Evolutionary conservation across 2,888 invertebrate genomes (phyloP), one percentile per base, ranked within the genome.

Genomic region (Mactromeris polynyma): DNA sequence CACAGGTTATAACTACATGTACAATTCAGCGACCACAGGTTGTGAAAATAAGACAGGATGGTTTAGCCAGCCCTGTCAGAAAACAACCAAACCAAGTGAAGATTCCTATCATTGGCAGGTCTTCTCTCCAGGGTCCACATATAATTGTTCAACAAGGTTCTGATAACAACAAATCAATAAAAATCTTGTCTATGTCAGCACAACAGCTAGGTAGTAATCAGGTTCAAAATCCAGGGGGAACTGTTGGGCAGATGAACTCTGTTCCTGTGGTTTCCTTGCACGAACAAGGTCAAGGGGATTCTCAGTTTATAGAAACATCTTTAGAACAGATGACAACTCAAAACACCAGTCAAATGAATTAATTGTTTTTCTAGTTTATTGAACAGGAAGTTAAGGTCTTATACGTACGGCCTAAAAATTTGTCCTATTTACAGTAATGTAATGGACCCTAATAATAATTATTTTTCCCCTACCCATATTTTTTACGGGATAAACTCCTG

Each of bases 101-200:
- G 51, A 83, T 83, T 54, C 83, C 83, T 36, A 69, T 77, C 2
- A 83, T 83, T 14, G 73, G 46, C 9, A 46, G 33, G 42, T 19
- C 78, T 19, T 7, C 14, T 4, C 19, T 40, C 3, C 38, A 36
- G n/a, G 78, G 40, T 31, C 31, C 69, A 26, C 82, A 73, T 73
- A 83, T 83, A n/a, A 36, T 83, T 21, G 77, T 83, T 31, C 83
- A 83, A 31, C 77, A 83, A 78, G 78, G 83, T 38, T 51, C 31
- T 19, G 83, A 69, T 26, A 51, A 73, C 2, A 83, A 77, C 51
- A 83, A 78, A 73, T 11, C 73, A n/a, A 83, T 83, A 11, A 83
- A 83, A 51, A 83, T 83, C 36, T 19, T 83, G 21, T 87, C 64
- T 42, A 42, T 73, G 36, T 31, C 69, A 9, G 36, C 33, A 42